Percentiles rank a stretch among this genome's conserved stretches.
phyloP scores from a whole-genome alignment of 2,797 vertebrate genomes.

The Pelodytes ibericus region DNA sequence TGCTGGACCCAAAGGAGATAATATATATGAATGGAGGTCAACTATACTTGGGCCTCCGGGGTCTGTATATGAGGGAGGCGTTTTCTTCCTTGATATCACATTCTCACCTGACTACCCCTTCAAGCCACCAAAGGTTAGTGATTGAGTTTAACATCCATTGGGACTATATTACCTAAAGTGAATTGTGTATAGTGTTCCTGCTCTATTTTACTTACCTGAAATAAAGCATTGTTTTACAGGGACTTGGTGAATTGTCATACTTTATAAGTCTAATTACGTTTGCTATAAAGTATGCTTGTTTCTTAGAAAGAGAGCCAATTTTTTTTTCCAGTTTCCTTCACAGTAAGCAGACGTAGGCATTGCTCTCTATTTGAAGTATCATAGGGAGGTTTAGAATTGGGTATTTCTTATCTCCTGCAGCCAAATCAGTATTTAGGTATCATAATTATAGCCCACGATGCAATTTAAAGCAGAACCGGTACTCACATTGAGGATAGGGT shows the following conservation, averaged over 20 bases:
- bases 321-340: too few relatives aligned
- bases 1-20: slow-evolving; percentile 85
- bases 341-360: too few relatives aligned
- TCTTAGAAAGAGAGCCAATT: too few relatives aligned
- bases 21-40: slow-evolving; percentile 85
- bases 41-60: slow-evolving; percentile 83
- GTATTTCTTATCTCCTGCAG: too few relatives aligned
- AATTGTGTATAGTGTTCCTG: background rate
- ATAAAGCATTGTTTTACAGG: background rate
- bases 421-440: too few relatives aligned
- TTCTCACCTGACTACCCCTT: slow-evolving; percentile 84
- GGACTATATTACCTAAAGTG: background rate
- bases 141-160: slow-evolving; percentile 35
- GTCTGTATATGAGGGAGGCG: slow-evolving; percentile 83
- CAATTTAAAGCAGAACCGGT: too few relatives aligned
- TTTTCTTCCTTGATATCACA: slow-evolving; percentile 84
- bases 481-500: too few relatives aligned
- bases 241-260: background rate
- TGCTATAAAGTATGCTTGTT: too few relatives aligned
- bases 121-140: slow-evolving; percentile 84
- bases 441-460: too few relatives aligned
- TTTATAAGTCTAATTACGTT: too few relatives aligned
- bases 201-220: background rate
- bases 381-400: too few relatives aligned
- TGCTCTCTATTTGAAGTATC: too few relatives aligned